These are phyloP conservation scores for Paraescarpia echinospica DNA, from an alignment of 1,140 invertebrate genomes.

Conservation along the genomic window DNA sequence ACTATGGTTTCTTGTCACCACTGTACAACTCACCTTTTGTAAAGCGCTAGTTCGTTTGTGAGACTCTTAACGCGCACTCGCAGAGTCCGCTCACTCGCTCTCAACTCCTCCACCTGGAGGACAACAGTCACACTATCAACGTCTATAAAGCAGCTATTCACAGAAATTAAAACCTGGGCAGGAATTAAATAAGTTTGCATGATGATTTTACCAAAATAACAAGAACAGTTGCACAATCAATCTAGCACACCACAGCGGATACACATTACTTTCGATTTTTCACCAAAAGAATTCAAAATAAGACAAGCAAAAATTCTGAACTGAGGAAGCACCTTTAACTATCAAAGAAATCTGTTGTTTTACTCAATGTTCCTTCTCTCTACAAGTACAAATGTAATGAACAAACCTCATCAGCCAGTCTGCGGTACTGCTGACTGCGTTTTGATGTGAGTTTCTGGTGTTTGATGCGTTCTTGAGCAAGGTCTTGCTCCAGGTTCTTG, in stretches of 20 bases:
- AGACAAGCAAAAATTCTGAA: too few species aligned
- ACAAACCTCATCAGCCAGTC: constrained; percentile 50
- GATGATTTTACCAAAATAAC: too few species aligned
- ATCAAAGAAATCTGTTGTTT: background rate
- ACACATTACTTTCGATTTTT: too few species aligned
- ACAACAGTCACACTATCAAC: constrained; percentile 10
- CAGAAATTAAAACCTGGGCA: background rate
- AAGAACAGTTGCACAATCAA: too few species aligned
- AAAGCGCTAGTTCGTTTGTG: constrained; percentile 53
- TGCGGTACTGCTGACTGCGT: constrained; percentile 49
- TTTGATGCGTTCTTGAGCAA: constrained; percentile 54
- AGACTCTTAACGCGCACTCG: constrained; percentile 53
- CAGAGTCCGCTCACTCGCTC: constrained; percentile 54
- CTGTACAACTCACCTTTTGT: background rate
- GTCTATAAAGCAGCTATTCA: background rate
- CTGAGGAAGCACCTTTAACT: background rate
- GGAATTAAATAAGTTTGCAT: too few species aligned
- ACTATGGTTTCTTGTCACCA: too few species aligned
- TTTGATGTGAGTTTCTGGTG: constrained; percentile 48
- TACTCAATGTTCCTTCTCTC: background rate
- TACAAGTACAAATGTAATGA: background rate
- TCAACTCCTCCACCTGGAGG: constrained; percentile 52
- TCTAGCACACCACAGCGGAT: too few species aligned
- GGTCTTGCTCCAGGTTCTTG: constrained; percentile 52
- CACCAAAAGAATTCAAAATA: too few species aligned